Evolutionary conservation across 2,888 invertebrate genomes (phyloP), one percentile per base, ranked within the genome.

Genomic region (Andricus quercusramuli): DNA sequence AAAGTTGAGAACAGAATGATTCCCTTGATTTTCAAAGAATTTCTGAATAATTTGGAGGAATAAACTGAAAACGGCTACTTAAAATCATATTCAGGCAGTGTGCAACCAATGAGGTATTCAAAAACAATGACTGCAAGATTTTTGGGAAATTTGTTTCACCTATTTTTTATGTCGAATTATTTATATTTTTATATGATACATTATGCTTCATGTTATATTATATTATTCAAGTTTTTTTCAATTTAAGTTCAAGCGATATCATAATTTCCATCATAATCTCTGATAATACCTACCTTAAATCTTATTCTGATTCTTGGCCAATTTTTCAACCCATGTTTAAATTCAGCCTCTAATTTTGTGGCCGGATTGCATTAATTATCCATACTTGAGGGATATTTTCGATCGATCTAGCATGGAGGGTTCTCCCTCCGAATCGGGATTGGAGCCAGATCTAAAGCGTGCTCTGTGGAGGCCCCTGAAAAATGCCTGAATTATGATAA

Each of bases 401-500:
- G 66, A 83, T 84, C 80, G 84, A 84, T 82, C 37, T 37, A 37
- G 64, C 41, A 67, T 6, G 13, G 13, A n/a, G 6, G 68, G 3
- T 68, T 85, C 81, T 84, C 81, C 85, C 84, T 81, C 85, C 83
- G 85, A 85, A 86, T 85, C 87, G 88, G 89, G 87, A 87, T 88
- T 82, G 70, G 87, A 89, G 89, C 88, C 88, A 86, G 86, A 87
- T 86, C 85, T 81, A 78, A 79, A 79, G 83, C 85, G 86, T 86
- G 87, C 87, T 89, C 86, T 87, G 86, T 80, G 86, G 85, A 86
- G 79, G 87, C 81, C 83, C 86, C 86, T 89, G 88, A 90, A 92
- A 92, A 92, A 90, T 90, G 87, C 88, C 84, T 91, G 91, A 92
- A 92, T 92, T 92, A 92, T 92, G 92, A 92, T 92, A 92, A 92